Percentiles rank a stretch among this genome's conserved stretches.
Evolutionary conservation across 2,113 vertebrate genomes (phyloP).

Genomic region (Ia io): DNA sequence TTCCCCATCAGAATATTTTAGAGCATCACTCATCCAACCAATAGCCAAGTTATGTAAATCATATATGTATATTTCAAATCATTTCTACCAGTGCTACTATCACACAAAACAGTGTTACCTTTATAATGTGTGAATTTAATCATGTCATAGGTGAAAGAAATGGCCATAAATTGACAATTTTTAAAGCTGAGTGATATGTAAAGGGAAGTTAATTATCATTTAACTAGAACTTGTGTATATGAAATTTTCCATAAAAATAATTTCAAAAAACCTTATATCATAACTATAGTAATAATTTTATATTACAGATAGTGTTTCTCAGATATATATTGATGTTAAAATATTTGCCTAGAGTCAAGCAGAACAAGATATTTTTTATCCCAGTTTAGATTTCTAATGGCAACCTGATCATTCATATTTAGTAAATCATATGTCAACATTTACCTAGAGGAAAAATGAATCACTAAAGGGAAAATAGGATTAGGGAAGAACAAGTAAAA

Average conservation of each 20-base stretch:
- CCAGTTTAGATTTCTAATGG: neutral
- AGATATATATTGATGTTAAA: neutral
- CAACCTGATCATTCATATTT: neutral
- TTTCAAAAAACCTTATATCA: neutral
- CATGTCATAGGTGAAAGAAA: constrained; percentile 1
- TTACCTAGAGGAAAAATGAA: neutral
- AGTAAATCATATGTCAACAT: constrained; percentile 11
- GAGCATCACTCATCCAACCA: neutral
- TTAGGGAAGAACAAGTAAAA: neutral
- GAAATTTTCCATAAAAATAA: constrained; percentile 2
- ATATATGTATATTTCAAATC: neutral
- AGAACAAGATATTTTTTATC: neutral
- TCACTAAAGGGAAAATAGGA: neutral
- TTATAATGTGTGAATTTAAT: neutral
- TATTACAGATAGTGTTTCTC: neutral
- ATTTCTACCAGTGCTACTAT: neutral
- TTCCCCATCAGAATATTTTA: neutral
- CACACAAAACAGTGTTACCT: neutral
- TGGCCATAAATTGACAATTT: neutral
- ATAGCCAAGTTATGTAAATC: neutral
- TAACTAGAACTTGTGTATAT: neutral
- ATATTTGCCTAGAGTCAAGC: neutral
- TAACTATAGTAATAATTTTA: neutral
- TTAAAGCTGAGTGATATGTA: neutral
- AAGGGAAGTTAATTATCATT: neutral